A percentile compares a stretch with the other conserved stretches of the same genome.
These are phyloP conservation scores for Pseudocheirus occidentalis DNA, from an alignment of 2,797 vertebrate genomes.

Conservation along the genomic window DNA sequence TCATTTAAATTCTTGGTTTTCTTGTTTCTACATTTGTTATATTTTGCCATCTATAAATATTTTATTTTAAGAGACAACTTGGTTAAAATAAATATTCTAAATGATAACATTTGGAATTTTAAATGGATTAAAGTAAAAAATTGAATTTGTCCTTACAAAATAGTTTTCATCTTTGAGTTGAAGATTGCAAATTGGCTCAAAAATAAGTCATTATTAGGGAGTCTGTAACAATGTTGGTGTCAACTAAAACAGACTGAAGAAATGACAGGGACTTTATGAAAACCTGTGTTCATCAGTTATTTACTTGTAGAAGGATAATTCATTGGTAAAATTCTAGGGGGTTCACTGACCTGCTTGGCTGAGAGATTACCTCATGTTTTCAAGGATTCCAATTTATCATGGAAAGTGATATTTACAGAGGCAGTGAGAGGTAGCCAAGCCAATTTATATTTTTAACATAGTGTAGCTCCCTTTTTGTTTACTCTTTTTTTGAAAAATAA, in stretches of 20 bases:
- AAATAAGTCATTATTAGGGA: neutral
- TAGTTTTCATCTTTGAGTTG: neutral
- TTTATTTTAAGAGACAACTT: neutral
- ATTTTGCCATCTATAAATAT: neutral
- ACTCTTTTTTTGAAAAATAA: neutral
- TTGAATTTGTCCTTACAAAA: neutral
- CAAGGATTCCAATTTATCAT: neutral
- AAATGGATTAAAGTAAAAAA: neutral
- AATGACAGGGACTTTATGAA: neutral
- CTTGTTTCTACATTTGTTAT: neutral
- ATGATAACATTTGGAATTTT: neutral
- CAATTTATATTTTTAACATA: neutral
- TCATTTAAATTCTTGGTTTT: neutral
- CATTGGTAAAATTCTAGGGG: neutral
- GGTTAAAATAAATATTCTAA: neutral
- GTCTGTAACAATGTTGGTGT: neutral
- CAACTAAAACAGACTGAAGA: neutral
- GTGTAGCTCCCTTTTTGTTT: neutral
- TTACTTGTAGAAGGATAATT: neutral
- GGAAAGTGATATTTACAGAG: neutral
- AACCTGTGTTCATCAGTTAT: neutral
- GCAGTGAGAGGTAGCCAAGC: neutral
- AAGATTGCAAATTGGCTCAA: neutral
- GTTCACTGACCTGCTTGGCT: neutral
- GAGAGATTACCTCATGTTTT: neutral